Base-by-base conservation (phyloP, 92 coral and sea anemone species). In the Palythoa caribaeorum region DNA sequence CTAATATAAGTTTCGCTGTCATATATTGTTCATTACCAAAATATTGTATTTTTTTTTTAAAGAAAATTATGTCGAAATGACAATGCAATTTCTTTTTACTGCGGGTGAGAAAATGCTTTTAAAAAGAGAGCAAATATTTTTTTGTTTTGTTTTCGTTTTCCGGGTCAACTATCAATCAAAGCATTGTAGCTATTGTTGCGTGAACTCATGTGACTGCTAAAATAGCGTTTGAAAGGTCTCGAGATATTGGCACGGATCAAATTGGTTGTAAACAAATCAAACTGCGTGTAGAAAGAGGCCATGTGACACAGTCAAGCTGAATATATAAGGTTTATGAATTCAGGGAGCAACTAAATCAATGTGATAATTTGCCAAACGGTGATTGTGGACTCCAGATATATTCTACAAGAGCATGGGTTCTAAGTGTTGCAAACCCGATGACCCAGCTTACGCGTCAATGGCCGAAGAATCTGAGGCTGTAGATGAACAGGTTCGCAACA, bases 341-440 rank as follows among this genome's bases (percentile, higher is more conserved):
- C 50, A 44, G 50, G 19, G 65, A 10, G 16, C 19, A 17, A 14
- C 65, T 13, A 59, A 59, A 59, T 28, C 28, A 28, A 59, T 1
- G 15, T 57, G 3, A 1, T 17, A 4, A 13, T 59, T 59, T 13
- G 5, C 65, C 19, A 3, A 16, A 16, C 63, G 17, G 65, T 59
- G 65, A 3, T 14, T 36, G 6, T 14, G 11, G 38, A 53, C 68
- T 28, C 13, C 70, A 65, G 83, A 78, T 69, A 53, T 37, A 53
- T 37, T 65, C 38, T 12, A 7, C 17, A 71, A 60, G 72, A 60
- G 53, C 51, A 79, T 79, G 84, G 84, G 84, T 39, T 17, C 51
- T 38, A 79, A 79, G 44, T 79, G 84, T 37, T 79, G 84, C 72
- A 79, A 60, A 59, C 21, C 53, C 1, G 73, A 16, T 2, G 38